A percentile compares a stretch with the other conserved stretches of the same genome.
Evolutionary conservation across 2,113 vertebrate genomes (phyloP).

Genomic region (Abramis brama): DNA sequence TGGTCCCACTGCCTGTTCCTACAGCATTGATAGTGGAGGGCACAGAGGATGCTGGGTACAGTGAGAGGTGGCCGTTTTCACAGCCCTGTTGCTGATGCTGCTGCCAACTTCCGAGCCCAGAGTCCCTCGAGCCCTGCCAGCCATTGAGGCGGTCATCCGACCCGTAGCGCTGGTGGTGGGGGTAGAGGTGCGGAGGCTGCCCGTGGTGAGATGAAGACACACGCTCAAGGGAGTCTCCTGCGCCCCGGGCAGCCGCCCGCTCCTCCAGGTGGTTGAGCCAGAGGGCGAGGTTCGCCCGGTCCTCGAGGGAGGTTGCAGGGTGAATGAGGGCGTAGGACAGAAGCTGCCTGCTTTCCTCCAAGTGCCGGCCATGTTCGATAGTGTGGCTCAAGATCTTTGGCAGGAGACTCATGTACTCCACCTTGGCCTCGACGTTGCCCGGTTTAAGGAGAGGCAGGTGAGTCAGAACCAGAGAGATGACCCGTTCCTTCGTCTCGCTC

Average conservation of each 20-base stretch:
- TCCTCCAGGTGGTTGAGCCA: slow-evolving; percentile 99
- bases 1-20: slow-evolving; percentile 84
- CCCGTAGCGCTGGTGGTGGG: slow-evolving; percentile 97
- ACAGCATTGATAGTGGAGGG: slow-evolving; percentile 95
- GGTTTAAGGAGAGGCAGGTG: slow-evolving; percentile 97
- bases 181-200: slow-evolving; percentile 83
- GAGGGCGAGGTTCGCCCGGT: slow-evolving; percentile 91
- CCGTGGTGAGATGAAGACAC: slow-evolving; percentile 81
- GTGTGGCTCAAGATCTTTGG: slow-evolving; percentile 96
- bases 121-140: slow-evolving; percentile 94
- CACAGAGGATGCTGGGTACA: slow-evolving; percentile 95
- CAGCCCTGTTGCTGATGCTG: slow-evolving; percentile 83
- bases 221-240: slow-evolving; percentile 89
- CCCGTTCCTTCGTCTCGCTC: slow-evolving; percentile 92
- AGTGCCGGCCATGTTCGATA: slow-evolving; percentile 94
- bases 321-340: slow-evolving; percentile 98
- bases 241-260: slow-evolving; percentile 84
- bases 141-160: slow-evolving; percentile 96
- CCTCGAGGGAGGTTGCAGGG: slow-evolving; percentile 94
- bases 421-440: slow-evolving; percentile 93
- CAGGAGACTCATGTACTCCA: slow-evolving; percentile 96
- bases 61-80: slow-evolving; percentile 92
- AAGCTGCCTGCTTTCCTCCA: slow-evolving; percentile 96
- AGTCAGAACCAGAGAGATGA: slow-evolving; percentile 91
- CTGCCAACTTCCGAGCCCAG: slow-evolving; percentile 89